Evolutionary conservation across 2,888 invertebrate species (phyloP).

Genomic region (Cephus nigrinus): DNA sequence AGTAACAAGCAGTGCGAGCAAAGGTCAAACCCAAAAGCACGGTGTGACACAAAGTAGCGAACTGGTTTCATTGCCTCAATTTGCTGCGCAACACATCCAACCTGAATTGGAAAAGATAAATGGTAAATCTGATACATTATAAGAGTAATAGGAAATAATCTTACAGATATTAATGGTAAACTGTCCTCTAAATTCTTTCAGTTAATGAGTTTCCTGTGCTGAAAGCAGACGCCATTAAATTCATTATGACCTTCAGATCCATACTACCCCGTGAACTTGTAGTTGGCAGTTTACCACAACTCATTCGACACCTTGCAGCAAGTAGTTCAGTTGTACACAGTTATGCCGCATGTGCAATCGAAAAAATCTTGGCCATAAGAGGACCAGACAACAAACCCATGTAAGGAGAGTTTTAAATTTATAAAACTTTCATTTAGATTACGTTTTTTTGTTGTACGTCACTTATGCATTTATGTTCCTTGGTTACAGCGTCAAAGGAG

Average conservation of each 20-base stretch:
- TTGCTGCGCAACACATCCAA: conserved; percentile 87
- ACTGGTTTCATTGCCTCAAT: conserved; percentile 89
- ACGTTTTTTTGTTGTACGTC: conserved; percentile 5
- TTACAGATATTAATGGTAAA: neutral
- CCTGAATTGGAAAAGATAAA: conserved; percentile 84
- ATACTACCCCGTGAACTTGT: conserved; percentile 85
- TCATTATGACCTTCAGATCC: conserved; percentile 94
- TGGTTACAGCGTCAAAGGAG: conserved; percentile 69
- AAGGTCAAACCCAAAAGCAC: conserved; percentile 88
- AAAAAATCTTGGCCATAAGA: conserved; percentile 85
- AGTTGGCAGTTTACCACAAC: conserved; percentile 78
- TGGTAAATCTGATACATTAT: conserved; percentile 66
- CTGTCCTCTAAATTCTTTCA: conserved; percentile 64
- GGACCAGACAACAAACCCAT: conserved; percentile 70
- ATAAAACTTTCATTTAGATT: conserved; percentile 1
- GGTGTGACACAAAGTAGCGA: conserved; percentile 93
- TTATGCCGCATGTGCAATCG: conserved; percentile 93
- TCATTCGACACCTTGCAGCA: conserved; percentile 82
- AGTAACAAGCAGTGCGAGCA: conserved; percentile 93
- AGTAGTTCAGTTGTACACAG: conserved; percentile 91
- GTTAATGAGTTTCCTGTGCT: conserved; percentile 90
- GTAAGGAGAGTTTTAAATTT: conserved; percentile 63
- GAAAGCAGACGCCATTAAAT: conserved; percentile 97
- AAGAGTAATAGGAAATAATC: neutral
- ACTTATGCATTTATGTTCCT: conserved; percentile 14